phyloP scores from a whole-genome alignment of 2,888 invertebrate genomes.

The Macrosoma leucophasiata region DNA sequence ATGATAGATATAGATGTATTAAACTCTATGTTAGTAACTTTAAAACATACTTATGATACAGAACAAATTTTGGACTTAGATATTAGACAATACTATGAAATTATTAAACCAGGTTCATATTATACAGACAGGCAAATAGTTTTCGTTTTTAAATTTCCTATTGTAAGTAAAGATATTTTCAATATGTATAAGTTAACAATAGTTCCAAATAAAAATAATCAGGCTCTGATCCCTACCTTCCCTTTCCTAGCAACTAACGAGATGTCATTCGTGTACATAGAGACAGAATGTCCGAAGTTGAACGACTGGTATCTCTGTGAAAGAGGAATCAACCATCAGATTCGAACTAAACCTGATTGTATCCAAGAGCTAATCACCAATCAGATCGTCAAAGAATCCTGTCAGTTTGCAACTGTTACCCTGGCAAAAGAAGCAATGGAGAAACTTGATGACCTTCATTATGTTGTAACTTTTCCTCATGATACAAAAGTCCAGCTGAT shows the following conservation, averaged over 20 bases:
- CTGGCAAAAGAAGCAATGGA: slow-evolving; percentile 13
- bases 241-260: slow-evolving; percentile 18
- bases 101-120: slow-evolving; percentile 13
- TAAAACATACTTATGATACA: slow-evolving; percentile 7
- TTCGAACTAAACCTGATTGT: slow-evolving; percentile 16
- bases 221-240: slow-evolving; percentile 10
- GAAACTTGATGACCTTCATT: slow-evolving; percentile 19
- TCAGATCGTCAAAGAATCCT: slow-evolving; percentile 23
- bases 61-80: slow-evolving; percentile 13
- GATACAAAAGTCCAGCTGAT: slow-evolving; percentile 5
- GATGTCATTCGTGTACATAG: slow-evolving; percentile 19
- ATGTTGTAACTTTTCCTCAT: slow-evolving; percentile 13
- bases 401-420: slow-evolving; percentile 11
- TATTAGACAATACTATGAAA: slow-evolving; percentile 10
- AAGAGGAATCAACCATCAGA: slow-evolving; percentile 7
- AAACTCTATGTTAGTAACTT: slow-evolving; percentile 8
- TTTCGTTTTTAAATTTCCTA: slow-evolving; percentile 14
- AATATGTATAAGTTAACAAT: slow-evolving; percentile 17
- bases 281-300: slow-evolving; percentile 23
- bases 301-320: slow-evolving; percentile 20
- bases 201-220: slow-evolving; percentile 16
- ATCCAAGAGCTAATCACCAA: slow-evolving; percentile 14
- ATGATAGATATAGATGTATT: slow-evolving; percentile 21
- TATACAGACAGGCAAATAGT: slow-evolving; percentile 15
- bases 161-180: slow-evolving; percentile 9